phyloP scores from a whole-genome alignment of 2,113 vertebrate genomes.

The Zosterops japonicus region DNA sequence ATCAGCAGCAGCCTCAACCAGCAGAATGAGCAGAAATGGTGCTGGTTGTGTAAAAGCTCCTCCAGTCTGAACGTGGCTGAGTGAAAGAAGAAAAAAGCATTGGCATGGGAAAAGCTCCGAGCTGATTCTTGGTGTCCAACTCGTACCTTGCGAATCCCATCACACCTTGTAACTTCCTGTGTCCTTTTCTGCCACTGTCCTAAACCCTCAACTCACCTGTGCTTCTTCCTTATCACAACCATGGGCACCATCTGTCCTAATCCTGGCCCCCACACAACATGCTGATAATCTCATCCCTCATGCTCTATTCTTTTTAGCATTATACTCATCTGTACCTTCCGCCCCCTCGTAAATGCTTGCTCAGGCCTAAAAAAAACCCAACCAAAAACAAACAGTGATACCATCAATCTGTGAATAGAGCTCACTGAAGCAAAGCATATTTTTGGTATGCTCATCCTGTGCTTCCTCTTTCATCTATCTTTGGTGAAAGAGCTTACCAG shows the following conservation, averaged over 20 bases:
- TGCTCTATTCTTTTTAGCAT: slow-evolving; percentile 64
- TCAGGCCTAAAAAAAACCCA: slow-evolving; percentile 61
- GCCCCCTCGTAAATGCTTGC: slow-evolving; percentile 60
- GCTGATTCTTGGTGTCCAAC: not conserved
- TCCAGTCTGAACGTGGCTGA: not conserved
- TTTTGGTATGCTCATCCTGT: slow-evolving; percentile 48
- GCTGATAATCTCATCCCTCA: slow-evolving; percentile 54
- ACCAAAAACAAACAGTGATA: slow-evolving; percentile 63
- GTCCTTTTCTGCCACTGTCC: not conserved
- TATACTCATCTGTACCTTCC: slow-evolving; percentile 68
- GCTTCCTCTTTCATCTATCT: slow-evolving; percentile 61
- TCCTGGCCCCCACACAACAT: slow-evolving; percentile 44
- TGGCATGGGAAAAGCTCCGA: not conserved
- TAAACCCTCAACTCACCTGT: slow-evolving; percentile 39
- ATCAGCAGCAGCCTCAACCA: slow-evolving; percentile 17
- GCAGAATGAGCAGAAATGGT: not conserved
- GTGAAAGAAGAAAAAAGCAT: not conserved
- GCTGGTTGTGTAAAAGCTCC: not conserved
- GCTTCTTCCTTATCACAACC: not conserved
- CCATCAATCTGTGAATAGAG: slow-evolving; percentile 60
- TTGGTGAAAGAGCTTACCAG: slow-evolving; percentile 52
- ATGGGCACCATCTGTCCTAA: slow-evolving; percentile 55
- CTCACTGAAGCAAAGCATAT: slow-evolving; percentile 49
- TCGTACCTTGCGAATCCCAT: not conserved
- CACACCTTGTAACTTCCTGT: not conserved